Base-by-base conservation (phyloP, 2,113 vertebrate species). In the Nyctibius bracteatus region DNA sequence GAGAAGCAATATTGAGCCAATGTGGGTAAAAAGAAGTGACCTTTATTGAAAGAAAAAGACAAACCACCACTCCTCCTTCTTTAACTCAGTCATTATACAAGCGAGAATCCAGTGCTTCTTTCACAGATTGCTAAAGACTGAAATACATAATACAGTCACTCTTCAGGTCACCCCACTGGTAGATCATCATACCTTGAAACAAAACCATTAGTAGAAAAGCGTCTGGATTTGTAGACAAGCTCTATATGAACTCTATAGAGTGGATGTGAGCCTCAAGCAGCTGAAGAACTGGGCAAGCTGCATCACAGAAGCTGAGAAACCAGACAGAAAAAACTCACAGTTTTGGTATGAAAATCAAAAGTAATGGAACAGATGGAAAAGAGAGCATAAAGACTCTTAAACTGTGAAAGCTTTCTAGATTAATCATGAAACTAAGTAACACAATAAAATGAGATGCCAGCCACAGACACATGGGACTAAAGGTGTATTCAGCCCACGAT, bases 251-350 rank as follows among this genome's bases (percentile, higher is more conserved):
- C 5, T 49, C 28, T 30, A 3, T 1, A 47, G 43, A 35, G 57
- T 43, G 47, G 33, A 11, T 57, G 39, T 68, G 44, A 90, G 68
- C 8, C 22, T 88, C 63, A 39, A 2, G 7, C 11, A 19, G 30
- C 52, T 75, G 33, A 84, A n/a, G 8, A 73, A 8, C 51, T 39
- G 47, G 35, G 27, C 47, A 84, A 78, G 43, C 8, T 83, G 33
- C 58, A 83, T 47, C 39, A 87, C 9, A 51, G 62, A 79, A 71
- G 11, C 9, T 49, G n/a, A 66, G 73, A 82, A 90, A 83, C 1
- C 18, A 52, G 20, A 6, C 0, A 73, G 71, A 66, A 72, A 72
- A 59, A 31, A 0, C 0, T 0, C 28, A 62, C 5, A 12, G 30
- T 59, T 72, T 68, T 68, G 25, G 27, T 54, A 82, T 3, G 30